Conservation (phyloP, 2,888 invertebrate species). For the Eupithecia subumbrata region DNA sequence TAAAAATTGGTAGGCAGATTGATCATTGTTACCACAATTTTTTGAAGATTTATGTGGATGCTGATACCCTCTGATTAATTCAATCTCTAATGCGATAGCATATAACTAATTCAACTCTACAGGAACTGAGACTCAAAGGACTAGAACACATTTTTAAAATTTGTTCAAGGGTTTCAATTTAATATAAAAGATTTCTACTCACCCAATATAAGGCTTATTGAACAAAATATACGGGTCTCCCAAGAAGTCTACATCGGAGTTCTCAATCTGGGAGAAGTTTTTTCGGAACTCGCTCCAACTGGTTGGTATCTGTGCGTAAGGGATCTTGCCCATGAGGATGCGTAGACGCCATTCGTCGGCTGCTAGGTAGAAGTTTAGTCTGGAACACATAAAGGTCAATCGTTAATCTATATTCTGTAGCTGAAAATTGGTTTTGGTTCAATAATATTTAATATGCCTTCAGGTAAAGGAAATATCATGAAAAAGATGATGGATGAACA, state of each 20-base stretch:
- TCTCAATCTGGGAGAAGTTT: slow-evolving; percentile 75
- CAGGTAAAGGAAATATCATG: neutral
- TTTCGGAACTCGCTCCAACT: slow-evolving; percentile 82
- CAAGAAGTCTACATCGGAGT: slow-evolving; percentile 77
- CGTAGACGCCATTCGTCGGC: slow-evolving; percentile 84
- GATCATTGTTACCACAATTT: too few species aligned
- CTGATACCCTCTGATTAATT: neutral
- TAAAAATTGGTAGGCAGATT: neutral
- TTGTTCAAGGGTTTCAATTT: neutral
- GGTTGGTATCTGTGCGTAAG: slow-evolving; percentile 60
- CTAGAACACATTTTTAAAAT: neutral
- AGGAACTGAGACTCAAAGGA: neutral
- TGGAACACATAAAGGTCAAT: slow-evolving; percentile 47
- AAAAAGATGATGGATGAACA: neutral
- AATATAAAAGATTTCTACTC: slow-evolving; percentile 41
- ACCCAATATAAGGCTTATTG: slow-evolving; percentile 84
- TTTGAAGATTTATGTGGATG: neutral
- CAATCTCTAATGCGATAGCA: too few species aligned
- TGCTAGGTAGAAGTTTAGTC: slow-evolving; percentile 82
- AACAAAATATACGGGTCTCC: slow-evolving; percentile 78
- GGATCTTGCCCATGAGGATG: slow-evolving; percentile 68
- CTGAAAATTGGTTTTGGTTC: neutral
- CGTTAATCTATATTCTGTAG: neutral
- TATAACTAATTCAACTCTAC: neutral
- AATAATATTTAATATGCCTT: neutral